phyloP scores from a whole-genome alignment of 2,113 vertebrate species.

The Mobula hypostoma region DNA sequence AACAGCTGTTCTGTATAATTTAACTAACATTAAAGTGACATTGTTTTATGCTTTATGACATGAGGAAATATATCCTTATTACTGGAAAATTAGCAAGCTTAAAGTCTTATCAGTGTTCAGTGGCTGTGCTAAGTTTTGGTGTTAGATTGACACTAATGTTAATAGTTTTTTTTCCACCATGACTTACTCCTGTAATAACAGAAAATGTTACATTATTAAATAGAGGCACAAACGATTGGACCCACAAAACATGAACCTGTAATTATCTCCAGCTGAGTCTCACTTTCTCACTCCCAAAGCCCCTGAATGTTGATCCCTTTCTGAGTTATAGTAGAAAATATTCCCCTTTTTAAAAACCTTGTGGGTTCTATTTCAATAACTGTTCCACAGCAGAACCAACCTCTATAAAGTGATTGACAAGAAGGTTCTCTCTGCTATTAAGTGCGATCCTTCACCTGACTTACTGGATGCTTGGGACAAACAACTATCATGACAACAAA shows the following conservation, averaged over 20 bases:
- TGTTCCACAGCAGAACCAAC: background rate
- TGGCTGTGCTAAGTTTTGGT: background rate
- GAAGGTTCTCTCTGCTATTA: background rate
- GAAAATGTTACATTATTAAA: background rate
- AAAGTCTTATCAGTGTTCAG: conserved; percentile 16
- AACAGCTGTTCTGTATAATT: conserved; percentile 32
- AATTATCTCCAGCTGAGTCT: background rate
- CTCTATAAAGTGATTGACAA: too few species aligned
- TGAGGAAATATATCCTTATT: background rate
- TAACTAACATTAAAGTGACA: background rate
- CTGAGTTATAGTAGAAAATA: too few species aligned
- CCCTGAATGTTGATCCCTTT: background rate
- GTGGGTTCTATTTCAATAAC: background rate
- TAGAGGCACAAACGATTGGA: background rate
- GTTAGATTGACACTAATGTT: background rate
- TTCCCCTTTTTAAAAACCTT: background rate
- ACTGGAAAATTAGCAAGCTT: conserved; percentile 20
- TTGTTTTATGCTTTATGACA: background rate
- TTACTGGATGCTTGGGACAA: background rate
- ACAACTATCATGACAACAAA: background rate
- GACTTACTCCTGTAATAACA: background rate
- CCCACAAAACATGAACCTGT: background rate
- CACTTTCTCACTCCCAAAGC: background rate
- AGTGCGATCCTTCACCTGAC: background rate
- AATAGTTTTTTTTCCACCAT: background rate